Base-by-base conservation (phyloP, 2,888 invertebrate genomes). In the Psococerastis gibbosa region DNA sequence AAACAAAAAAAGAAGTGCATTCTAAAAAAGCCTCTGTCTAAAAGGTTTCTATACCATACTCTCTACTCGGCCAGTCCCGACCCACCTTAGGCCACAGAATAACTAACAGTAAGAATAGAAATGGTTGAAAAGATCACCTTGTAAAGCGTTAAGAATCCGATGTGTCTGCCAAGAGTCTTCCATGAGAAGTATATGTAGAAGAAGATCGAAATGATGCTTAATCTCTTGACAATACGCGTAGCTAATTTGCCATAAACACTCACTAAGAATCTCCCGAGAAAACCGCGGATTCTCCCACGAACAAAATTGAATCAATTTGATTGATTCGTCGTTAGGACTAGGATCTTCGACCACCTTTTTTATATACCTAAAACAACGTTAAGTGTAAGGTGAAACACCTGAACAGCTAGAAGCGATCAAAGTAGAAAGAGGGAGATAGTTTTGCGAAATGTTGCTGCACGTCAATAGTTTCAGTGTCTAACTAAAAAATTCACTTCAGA, bases 281-380 rank as follows among this genome's bases (percentile, higher is more conserved):
- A 94, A 88, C 52, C 80, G 80, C 18, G 89, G 88, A 66, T 95
- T 92, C 63, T 95, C 95, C 94, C 94, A 95, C 57, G 88, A 87
- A 60, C 91, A 78, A 64, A 85, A 95, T 67, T 92, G 85, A 31
- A 95, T 64, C 47, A 95, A 65, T 57, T 87, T 80, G 35, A 88
- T 71, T 3, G 87, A 84, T 51, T 95, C 94, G 50, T 95, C 94
- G 41, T 85, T 82, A 34, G 80, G 77, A 61, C 85, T 88, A 35
- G 87, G 83, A 57, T 95, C 94, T 62, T 94, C 94, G 13, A 94
- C 85, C 34, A 95, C 67, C 62, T 94, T 94, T 61, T 95, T 95
- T 56, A 94, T 80, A 59, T 88, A 91, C 52, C 79, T 81, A 52
- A 35, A 59, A 57, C 47, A 49, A 47, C 42, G 45, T 43, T 5